Evolutionary conservation across 2,888 invertebrate species (phyloP).

Genomic region (Stegophylla sp.): DNA sequence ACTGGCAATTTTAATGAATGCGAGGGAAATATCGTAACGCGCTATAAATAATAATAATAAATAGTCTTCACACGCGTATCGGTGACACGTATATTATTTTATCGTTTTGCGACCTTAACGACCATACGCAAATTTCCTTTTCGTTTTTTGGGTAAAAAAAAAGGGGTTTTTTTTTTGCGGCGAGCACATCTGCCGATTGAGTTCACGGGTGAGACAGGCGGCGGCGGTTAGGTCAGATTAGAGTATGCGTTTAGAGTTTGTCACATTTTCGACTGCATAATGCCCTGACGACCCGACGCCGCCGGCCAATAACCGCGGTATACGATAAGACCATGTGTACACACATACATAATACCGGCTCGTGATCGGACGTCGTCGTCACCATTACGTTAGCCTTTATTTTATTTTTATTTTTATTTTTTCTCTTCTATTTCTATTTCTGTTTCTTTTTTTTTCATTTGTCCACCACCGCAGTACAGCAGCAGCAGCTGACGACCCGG

Average conservation of each 20-base stretch:
- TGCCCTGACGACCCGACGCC: not conserved
- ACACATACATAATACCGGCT: not conserved
- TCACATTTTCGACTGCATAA: not conserved
- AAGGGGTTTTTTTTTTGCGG: no score
- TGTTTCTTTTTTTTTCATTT: slow-evolving; percentile 24
- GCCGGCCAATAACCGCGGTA: slow-evolving; percentile 10
- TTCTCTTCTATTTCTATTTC: not conserved
- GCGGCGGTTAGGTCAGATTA: not conserved
- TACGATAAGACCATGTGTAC: not conserved
- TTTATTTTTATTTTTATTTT: not conserved
- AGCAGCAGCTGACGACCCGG: slow-evolving; percentile 40
- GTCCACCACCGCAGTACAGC: slow-evolving; percentile 40
- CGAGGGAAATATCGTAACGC: no score
- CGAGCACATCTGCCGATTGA: not conserved
- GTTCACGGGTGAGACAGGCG: not conserved
- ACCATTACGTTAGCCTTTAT: slow-evolving; percentile 29
- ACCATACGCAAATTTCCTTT: no score
- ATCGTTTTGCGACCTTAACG: no score
- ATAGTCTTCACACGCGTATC: no score
- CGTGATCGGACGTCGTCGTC: not conserved
- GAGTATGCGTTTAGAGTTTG: not conserved
- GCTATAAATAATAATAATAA: no score
- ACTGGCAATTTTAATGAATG: no score
- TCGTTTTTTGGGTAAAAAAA: no score
- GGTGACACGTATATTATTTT: no score